Base-by-base conservation (phyloP, 2,888 invertebrate genomes). In the Mystacides longicornis region DNA sequence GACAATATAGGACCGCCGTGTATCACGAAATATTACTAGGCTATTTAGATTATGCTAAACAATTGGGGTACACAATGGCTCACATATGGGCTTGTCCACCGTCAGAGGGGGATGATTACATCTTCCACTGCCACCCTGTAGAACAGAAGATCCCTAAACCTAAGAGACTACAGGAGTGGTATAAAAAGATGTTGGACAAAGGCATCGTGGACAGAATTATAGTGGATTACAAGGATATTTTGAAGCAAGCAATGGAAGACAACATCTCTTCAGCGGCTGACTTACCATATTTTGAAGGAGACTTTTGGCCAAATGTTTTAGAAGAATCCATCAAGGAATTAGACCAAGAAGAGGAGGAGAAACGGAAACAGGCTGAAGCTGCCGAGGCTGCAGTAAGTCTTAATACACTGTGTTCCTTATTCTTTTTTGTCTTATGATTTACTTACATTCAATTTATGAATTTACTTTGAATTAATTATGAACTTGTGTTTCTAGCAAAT, bases 71-170 rank as follows among this genome's bases (percentile, higher is more conserved):
- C 71, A 94, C 96, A 14, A 97, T 97, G 95, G 99, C 98, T 59
- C 99, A 99, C 70, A 99, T 99, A 65, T 99, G 99, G 99, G 99
- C 99, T n/a, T 99, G 99, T 76, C 99, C 99, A 58, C 99, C 99
- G 1, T 96, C 96, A 43, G 99, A 99, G 79, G 99, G 99, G 52
- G 99, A 99, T 72, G 99, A 99, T 76, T 99, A 99, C 73, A 99
- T 99, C 67, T 99, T 99, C 79, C 99, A 99, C 78, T 99, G 98
- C 77, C 99, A 99, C 82, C 99, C 99, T 58, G 85, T 87, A 58
- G 99, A 99, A 77, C 99, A 99, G 77, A 99, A 96, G 76, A 99
- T 99, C 73, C 99, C 99, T 49, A 99, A 99, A 75, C 99, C 98
- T 56, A 99, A 99, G 76, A 83, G 98, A 70, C 80, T 99, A 66